Base-by-base conservation (phyloP, 2,797 vertebrate species). In the Mastacembelus armatus region DNA sequence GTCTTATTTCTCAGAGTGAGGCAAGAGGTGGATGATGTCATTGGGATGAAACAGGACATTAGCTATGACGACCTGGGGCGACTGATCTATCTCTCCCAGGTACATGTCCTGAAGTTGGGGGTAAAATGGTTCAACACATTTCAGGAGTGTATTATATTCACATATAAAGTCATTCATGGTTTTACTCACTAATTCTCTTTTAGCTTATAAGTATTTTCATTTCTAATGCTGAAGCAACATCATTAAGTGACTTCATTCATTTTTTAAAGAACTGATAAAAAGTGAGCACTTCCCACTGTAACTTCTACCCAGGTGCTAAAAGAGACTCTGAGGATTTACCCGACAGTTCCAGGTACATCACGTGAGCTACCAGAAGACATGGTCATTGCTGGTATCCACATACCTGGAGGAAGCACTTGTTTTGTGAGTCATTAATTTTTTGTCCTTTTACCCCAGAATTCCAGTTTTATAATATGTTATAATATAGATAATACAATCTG, bases 81-180 rank as follows among this genome's bases (percentile, higher is more conserved):
- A 40, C 79, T 98, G 54, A 85, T 86, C 42, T 97, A 97, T 73
- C 92, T 98, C 50, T 94, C 94, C 0, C 96, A 98, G 96, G 97
- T 96, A 63, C 22, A 22, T 16, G 8, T 18, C 3, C 7, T 29
- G 2, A 36, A 7, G 21, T 24, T 40, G 12, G 36, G 18, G 18
- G 14, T n/a, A 15, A 15, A 10, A 27, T 24, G 8, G 3, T 15
- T 29, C 4, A 22, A n/a, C n/a, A 5, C 14, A 35, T 12, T 12
- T 16, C 26, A 11, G 10, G 10, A 19, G 9, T 26, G 11, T 54
- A 18, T n/a, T 22, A 5, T 12, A 22, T 7, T 15, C 30, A 18
- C 0, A 4, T 19, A 24, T 50, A 32, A 5, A 30, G 36, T 56
- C 2, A 6, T 45, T 47, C 3, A 35, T n/a, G n/a, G n/a, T n/a